phyloP scores from a whole-genome alignment of 2,888 invertebrate genomes.

The Coelogynopora nodosa region DNA sequence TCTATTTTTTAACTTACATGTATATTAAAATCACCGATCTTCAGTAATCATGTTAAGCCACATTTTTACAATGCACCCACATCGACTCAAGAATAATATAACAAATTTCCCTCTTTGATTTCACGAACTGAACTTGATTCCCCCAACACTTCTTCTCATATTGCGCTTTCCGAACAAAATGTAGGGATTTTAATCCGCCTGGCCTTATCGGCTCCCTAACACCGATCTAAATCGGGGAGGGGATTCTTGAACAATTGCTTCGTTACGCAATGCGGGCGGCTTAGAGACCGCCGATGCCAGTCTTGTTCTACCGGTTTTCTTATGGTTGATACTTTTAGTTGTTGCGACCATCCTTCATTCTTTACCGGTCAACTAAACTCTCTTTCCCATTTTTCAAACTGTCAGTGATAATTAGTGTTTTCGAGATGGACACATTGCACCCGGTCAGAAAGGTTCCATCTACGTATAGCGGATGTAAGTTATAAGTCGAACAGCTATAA shows the following conservation, averaged over 20 bases:
- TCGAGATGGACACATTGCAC: too few species aligned
- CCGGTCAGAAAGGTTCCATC: too few species aligned
- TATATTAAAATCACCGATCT: background rate
- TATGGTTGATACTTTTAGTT: background rate
- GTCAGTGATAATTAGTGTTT: too few species aligned
- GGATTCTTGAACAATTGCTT: background rate
- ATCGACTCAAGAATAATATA: background rate
- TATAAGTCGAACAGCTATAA: too few species aligned
- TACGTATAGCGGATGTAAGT: too few species aligned
- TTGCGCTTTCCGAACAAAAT: background rate
- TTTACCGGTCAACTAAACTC: background rate
- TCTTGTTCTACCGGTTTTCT: background rate
- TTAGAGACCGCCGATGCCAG: background rate
- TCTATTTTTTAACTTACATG: background rate
- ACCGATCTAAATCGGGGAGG: background rate
- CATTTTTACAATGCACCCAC: background rate
- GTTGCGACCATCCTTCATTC: background rate
- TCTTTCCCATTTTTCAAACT: too few species aligned
- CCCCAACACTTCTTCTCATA: background rate
- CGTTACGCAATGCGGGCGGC: background rate
- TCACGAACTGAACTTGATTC: background rate
- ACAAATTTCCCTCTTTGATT: background rate
- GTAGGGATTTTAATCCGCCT: background rate
- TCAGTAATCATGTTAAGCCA: background rate
- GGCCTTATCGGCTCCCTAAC: background rate